Conservation (phyloP, 1,140 invertebrate genomes). For the Paraescarpia echinospica region DNA sequence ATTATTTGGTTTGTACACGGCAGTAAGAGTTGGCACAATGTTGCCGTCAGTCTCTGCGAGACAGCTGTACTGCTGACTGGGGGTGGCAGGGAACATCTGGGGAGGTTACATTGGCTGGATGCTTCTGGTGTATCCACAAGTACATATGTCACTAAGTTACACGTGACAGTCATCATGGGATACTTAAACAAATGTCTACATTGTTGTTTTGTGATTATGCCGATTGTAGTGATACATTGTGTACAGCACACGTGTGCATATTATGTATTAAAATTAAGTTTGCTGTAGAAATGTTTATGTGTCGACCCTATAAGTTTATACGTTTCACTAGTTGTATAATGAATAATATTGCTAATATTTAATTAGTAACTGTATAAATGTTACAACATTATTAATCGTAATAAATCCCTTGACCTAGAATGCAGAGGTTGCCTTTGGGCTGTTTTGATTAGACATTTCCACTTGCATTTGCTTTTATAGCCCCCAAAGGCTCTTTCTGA, state of each 20-base stretch:
- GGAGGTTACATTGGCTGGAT: not conserved
- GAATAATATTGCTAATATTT: too few relatives aligned
- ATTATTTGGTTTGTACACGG: not conserved
- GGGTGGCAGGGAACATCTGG: not conserved
- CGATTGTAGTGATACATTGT: not conserved
- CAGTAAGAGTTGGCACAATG: not conserved
- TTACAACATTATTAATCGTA: not conserved
- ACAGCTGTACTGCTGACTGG: not conserved
- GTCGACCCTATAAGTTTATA: not conserved
- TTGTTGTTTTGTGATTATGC: not conserved
- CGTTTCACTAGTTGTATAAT: not conserved
- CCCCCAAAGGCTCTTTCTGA: not conserved
- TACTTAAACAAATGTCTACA: not conserved
- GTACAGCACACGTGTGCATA: not conserved
- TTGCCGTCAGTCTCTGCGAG: not conserved
- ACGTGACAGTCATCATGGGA: not conserved
- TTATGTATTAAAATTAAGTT: too few relatives aligned
- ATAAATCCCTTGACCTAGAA: not conserved
- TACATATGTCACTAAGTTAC: not conserved
- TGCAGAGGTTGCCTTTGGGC: not conserved
- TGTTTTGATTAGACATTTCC: not conserved
- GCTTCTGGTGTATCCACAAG: not conserved
- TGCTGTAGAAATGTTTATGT: too few relatives aligned
- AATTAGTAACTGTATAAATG: not conserved
- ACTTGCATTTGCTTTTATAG: not conserved